Evolutionary conservation across 2,113 vertebrate genomes (phyloP), one percentile per base, ranked within the genome.

Genomic region (Mirounga angustirostris): DNA sequence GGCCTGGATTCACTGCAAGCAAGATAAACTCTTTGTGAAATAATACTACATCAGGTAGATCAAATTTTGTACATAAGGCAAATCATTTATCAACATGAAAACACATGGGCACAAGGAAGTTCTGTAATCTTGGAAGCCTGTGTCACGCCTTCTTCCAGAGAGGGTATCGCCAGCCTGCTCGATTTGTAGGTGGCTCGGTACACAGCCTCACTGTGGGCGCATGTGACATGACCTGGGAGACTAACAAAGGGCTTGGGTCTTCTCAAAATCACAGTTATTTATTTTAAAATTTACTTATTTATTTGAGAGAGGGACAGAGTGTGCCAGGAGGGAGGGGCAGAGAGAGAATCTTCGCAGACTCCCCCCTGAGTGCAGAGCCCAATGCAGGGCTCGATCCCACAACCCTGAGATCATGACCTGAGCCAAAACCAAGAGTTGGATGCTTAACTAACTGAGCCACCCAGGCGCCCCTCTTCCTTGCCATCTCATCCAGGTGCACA

Each of bases 241-340:
- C 26, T 50, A 92, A 43, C 40, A 90, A 24, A 50, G 9, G 13
- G 15, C 26, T 89, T 4, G 0, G 12, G 24, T 83, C 19, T 58
- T 63, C 59, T 89, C 76, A 82, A 85, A 94, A 94, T 89, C 95
- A 90, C 46, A 56, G 26, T 87, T 59, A 80, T 69, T 69, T 69
- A 9, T 36, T 69, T 69, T 69, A n/a, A 19, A 69, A 19, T 21
- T 36, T n/a, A 36, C 9, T 69, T 19, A 69, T n/a, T n/a, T 36
- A 30, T 67, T 67, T 67, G 6, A 7, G 24, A 69, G n/a, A 69
- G 8, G 9, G 67, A 36, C 18, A 36, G n/a, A 19, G 67, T 8
- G 18, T 36, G 67, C n/a, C 36, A 69, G 18, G 33, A 8, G 16
- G 16, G 18, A 36, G 33, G 65, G 67, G 18, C n/a, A 36, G 19